Base-by-base conservation (phyloP, 2,797 vertebrate genomes). In the Margarornis squamiger region DNA sequence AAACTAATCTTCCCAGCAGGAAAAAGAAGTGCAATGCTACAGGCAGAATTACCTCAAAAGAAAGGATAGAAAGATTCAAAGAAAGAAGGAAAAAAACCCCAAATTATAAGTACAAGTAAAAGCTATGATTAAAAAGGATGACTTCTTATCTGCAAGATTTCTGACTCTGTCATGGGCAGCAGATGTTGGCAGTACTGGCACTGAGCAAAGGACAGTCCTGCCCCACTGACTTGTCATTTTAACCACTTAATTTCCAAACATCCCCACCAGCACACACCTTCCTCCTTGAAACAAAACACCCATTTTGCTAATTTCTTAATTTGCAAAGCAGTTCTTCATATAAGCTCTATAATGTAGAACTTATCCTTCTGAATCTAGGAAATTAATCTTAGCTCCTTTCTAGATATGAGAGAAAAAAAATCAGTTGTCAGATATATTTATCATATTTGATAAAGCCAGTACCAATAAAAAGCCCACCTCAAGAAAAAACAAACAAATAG, bases 251-350 rank as follows among this genome's bases (percentile, higher is more conserved):
- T 36, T 83, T 30, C 52, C 45, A 86, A 58, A 30, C 12, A 57
- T 29, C 2, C 19, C 38, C 30, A 24, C 19, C 72, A 82, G 81
- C 51, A 41, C 13, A 72, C 23, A 49, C 14, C 32, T 61, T 38
- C 22, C 51, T 54, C 14, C 36, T 70, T 57, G 63, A 72, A 85
- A 41, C 23, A n/a, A 63, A 81, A 9, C 9, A 55, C 16, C 8
- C 9, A 48, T 91, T 73, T 66, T 62, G 22, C 32, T 74, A 39
- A 49, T 49, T 88, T 84, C 70, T 79, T 88, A 72, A 80, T 78
- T 86, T 70, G 45, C 38, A 76, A 95, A 88, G 46, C 19, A 83
- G n/a, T 54, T 61, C 46, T 75, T 92, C 32, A 83, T 39, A 84
- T 5, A 57, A 81, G 21, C 29, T 41, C 21, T 12, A 48, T 41